Percentiles rank a stretch among this genome's conserved stretches.
phyloP scores from a whole-genome alignment of 2,888 invertebrate genomes.

The Dyspetes luteomarginatus region DNA sequence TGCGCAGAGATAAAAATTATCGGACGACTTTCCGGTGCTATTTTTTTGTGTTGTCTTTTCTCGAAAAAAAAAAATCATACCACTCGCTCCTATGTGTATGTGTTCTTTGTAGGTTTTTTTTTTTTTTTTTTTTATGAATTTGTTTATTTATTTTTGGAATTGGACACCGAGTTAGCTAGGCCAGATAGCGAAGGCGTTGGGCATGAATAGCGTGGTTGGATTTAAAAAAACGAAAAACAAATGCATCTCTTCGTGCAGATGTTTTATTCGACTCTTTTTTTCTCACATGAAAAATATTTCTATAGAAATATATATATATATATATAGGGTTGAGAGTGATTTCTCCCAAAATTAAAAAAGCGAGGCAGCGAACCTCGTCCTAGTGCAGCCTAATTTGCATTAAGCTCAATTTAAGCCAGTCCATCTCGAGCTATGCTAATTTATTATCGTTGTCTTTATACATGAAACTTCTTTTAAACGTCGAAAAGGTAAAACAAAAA shows the following conservation, averaged over 20 bases:
- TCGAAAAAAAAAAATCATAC: constrained; percentile 49
- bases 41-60: constrained; percentile 41
- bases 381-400: constrained; percentile 72
- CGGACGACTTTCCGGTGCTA: constrained; percentile 42
- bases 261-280: constrained; percentile 14
- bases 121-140: constrained; percentile 17
- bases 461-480: constrained; percentile 52
- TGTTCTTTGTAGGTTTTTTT: constrained; percentile 13
- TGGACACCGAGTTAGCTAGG: neutral
- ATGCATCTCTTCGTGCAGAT: constrained; percentile 7
- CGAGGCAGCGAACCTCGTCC: constrained; percentile 34
- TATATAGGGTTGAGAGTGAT: neutral
- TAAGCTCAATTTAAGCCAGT: constrained; percentile 61
- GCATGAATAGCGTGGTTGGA: neutral
- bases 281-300: neutral
- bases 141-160: constrained; percentile 53
- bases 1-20: constrained; percentile 61
- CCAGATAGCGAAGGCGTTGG: constrained; percentile 2
- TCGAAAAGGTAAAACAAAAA: neutral
- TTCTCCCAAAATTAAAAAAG: constrained; percentile 26
- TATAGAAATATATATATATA: neutral
- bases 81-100: constrained; percentile 25
- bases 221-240: constrained; percentile 51
- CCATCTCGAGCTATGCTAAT: constrained; percentile 68
- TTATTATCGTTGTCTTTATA: constrained; percentile 71